Base-by-base conservation (phyloP, 2,113 vertebrate species). In the Isichthys henryi region DNA sequence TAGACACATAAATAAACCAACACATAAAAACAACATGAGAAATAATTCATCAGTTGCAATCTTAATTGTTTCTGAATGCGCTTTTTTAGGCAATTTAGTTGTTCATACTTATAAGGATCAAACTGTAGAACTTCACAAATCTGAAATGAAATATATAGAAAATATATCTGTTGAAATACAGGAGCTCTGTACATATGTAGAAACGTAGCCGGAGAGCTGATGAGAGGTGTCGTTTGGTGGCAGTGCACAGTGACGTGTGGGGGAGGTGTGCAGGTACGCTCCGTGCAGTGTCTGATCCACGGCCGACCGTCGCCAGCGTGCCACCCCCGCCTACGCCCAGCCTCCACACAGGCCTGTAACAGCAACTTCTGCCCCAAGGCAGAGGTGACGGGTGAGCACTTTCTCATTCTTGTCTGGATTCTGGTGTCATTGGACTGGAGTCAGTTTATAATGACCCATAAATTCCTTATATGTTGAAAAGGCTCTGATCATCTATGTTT, bases 231-330 rank as follows among this genome's bases (percentile, higher is more conserved):
- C 48, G 1, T 43, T 48, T 53, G 35, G 80, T 0, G 11, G 17
- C 93, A 98, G 97, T 98, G 97, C 90, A 95, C 97, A 0, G 96
- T 97, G 90, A 96, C 96, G 43, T 98, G 97, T 88, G 97, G 97
- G 7, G 97, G 97, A 15, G 97, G 97, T 0, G 95, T 97, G 45
- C 96, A 96, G 93, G 93, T 92, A 15, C 94, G 97, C 83, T 92
- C 94, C 0, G 96, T 97, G 84, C 96, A 96, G 58, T 98, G 97
- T 90, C 94, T 97, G 86, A 86, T 90, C 0, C 93, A 94, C 5
- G 95, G 95, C 46, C 95, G 92, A 43, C 94, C 93, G 0, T 95
- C 95, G 4, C 50, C 93, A 0, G 93, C 95, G 31, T 98, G 97
- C 89, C 80, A 92, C 43, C 15, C 88, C 1, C 93, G 94, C 86